Percentiles rank a stretch among this genome's conserved stretches.
phyloP scores from a whole-genome alignment of 2,113 vertebrate genomes.

The Vulpes lagopus region DNA sequence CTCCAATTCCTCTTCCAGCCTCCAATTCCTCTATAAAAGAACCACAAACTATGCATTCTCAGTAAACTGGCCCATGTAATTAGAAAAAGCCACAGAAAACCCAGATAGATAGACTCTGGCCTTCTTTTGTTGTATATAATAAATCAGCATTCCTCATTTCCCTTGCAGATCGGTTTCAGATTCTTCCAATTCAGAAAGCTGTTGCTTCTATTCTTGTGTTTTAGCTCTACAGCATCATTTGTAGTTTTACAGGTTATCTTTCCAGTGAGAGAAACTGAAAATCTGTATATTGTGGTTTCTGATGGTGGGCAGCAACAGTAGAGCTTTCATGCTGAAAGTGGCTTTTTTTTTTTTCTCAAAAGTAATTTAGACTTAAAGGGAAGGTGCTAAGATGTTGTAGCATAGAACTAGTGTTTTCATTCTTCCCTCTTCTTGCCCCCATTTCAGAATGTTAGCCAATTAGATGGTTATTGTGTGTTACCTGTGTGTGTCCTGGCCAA shows the following conservation, averaged over 20 bases:
- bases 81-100: background rate
- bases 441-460: background rate
- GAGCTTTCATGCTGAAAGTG: constrained; percentile 52
- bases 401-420: background rate
- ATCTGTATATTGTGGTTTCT: constrained; percentile 4
- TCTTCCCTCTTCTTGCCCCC: background rate
- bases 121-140: background rate
- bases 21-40: background rate
- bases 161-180: constrained; percentile 15
- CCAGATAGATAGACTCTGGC: background rate
- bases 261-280: constrained; percentile 22
- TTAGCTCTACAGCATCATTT: background rate
- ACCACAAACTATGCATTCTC: background rate
- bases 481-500: background rate
- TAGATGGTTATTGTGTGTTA: background rate
- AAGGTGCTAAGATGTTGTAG: background rate
- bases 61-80: background rate
- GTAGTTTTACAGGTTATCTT: constrained; percentile 35
- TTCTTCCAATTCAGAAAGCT: background rate
- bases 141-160: background rate
- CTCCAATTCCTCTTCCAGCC: background rate
- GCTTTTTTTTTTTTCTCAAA: background rate
- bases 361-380: background rate
- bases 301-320: background rate
- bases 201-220: background rate